Evolutionary conservation across 2,113 vertebrate genomes (phyloP).

Genomic region (Channa argus): DNA sequence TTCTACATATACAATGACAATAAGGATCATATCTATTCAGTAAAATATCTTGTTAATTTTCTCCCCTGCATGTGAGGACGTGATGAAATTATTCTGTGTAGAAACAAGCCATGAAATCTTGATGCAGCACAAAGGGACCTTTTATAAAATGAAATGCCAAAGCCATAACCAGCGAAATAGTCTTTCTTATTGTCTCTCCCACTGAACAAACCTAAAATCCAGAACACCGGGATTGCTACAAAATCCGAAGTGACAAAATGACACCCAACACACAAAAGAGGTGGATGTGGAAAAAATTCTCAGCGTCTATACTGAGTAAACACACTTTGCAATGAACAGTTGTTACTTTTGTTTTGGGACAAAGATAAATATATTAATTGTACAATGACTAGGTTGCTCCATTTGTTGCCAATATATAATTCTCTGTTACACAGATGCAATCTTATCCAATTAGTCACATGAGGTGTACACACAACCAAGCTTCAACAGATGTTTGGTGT

Average conservation of each 20-base stretch:
- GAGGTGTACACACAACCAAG: background rate
- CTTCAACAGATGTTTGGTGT: background rate
- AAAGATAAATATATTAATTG: background rate
- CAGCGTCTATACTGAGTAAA: no score
- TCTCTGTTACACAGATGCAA: no score
- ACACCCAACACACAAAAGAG: background rate
- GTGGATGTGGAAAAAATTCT: background rate
- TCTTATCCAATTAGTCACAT: no score
- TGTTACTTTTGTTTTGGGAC: background rate
- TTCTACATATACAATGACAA: no score
- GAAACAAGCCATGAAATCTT: slow-evolving; percentile 13
- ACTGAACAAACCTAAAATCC: slow-evolving; percentile 32
- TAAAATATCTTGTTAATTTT: slow-evolving; percentile 18
- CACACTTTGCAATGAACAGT: background rate
- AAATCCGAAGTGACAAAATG: slow-evolving; percentile 21
- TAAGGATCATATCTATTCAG: no score
- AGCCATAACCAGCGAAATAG: slow-evolving; percentile 43
- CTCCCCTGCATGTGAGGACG: slow-evolving; percentile 34
- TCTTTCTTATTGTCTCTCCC: slow-evolving; percentile 28
- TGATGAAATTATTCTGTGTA: slow-evolving; percentile 22
- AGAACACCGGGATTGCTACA: background rate
- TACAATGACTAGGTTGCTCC: background rate
- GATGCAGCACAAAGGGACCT: slow-evolving; percentile 37
- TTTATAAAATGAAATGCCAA: slow-evolving; percentile 57
- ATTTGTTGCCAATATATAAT: background rate